Conservation (phyloP, 1,140 invertebrate genomes). For the Coelopa frigida region DNA sequence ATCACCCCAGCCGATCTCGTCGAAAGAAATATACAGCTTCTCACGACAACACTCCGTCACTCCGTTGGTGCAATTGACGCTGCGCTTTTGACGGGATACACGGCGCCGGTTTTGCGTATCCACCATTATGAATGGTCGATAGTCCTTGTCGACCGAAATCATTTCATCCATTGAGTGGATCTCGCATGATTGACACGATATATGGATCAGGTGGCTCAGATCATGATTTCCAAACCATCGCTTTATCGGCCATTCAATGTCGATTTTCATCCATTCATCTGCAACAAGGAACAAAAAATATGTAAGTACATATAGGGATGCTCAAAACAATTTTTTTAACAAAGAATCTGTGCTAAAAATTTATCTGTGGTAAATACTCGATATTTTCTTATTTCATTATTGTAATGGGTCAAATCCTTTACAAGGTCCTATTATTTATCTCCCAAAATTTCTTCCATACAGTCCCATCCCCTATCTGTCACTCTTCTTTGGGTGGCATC, state of each 20-base stretch:
- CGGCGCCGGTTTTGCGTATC: constrained; percentile 54
- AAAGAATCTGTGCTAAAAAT: too few species aligned
- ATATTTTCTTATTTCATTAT: too few species aligned
- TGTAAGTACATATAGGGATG: background rate
- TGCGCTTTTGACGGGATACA: constrained; percentile 53
- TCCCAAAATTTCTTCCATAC: too few species aligned
- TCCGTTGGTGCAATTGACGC: constrained; percentile 60
- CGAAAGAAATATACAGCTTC: constrained; percentile 71
- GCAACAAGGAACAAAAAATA: constrained; percentile 24
- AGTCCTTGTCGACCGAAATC: constrained; percentile 54
- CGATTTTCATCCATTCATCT: constrained; percentile 75
- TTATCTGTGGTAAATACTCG: too few species aligned
- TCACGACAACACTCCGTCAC: constrained; percentile 76
- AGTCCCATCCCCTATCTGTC: too few species aligned
- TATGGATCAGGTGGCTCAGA: constrained; percentile 60
- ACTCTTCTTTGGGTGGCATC: too few species aligned
- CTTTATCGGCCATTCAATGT: constrained; percentile 62
- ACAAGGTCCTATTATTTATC: too few species aligned
- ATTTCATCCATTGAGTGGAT: constrained; percentile 42
- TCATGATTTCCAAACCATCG: constrained; percentile 63
- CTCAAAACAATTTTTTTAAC: background rate
- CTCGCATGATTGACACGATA: constrained; percentile 69
- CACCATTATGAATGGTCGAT: constrained; percentile 66
- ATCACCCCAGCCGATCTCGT: constrained; percentile 77
- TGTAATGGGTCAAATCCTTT: too few species aligned